Percentiles rank a stretch among this genome's conserved stretches.
Conservation (phyloP, 2,888 invertebrate genomes). For the Cryptocephalus primarius region DNA sequence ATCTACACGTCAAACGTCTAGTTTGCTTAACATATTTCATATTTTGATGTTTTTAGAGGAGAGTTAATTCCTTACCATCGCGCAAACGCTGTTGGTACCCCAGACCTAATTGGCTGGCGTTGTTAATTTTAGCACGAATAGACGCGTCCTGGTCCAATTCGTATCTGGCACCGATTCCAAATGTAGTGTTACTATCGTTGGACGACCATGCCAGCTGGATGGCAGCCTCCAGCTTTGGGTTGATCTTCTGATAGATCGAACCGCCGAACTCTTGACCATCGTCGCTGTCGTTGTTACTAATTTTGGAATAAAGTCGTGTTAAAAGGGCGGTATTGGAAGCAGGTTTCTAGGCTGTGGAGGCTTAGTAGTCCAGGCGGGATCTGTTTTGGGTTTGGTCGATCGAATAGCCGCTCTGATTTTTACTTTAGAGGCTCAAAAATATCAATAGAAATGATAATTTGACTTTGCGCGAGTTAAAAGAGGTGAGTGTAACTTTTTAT, state of each 20-base stretch:
- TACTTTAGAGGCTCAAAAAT: too few species aligned
- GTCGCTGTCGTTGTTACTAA: constrained; percentile 49
- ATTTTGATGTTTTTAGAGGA: background rate
- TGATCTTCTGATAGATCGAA: constrained; percentile 87
- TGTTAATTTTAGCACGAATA: constrained; percentile 89
- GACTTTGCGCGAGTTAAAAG: too few species aligned
- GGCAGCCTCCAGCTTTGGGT: constrained; percentile 76
- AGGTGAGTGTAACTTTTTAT: too few species aligned
- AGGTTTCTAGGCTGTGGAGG: too few species aligned
- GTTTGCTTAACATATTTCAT: too few species aligned
- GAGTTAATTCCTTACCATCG: constrained; percentile 50
- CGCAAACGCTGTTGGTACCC: constrained; percentile 90
- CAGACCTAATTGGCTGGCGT: constrained; percentile 86
- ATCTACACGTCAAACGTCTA: background rate
- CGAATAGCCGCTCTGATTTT: too few species aligned
- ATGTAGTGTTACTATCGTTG: constrained; percentile 81
- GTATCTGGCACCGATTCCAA: constrained; percentile 86
- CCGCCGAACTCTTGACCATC: constrained; percentile 91
- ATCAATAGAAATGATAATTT: too few species aligned
- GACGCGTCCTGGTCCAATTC: constrained; percentile 73
- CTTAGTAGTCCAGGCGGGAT: too few species aligned
- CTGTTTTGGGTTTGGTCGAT: too few species aligned
- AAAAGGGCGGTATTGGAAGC: background rate
- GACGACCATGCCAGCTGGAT: constrained; percentile 87
- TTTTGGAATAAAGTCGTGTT: background rate